Evolutionary conservation across 2,888 invertebrate genomes (phyloP), one percentile per base, ranked within the genome.

Genomic region (Pseudococcus viburni): DNA sequence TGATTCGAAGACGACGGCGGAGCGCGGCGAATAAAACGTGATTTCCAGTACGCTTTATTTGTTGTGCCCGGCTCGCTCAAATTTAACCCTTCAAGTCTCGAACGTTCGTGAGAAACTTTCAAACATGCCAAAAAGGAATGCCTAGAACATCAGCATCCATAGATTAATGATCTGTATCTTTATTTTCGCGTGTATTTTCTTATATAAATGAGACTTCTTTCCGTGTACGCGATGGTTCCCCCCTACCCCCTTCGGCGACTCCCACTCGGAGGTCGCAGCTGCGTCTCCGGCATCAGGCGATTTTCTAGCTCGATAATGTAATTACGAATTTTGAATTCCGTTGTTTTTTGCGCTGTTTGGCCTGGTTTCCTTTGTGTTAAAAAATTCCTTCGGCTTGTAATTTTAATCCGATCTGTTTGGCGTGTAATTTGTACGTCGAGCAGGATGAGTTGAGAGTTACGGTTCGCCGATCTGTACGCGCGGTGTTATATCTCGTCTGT

Each of bases 61-160:
- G 73, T 17, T 73, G 73, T 33, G 22, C 22, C 64, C 64, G 11
- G 64, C 22, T 64, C 42, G 1, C 22, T 42, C 64, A 64, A 64
- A 12, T 9, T 64, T 64, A 8, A 64, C 64, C 22, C 22, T 64
- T 73, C 73, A 39, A 33, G 17, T 73, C 42, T 42, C 73, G 73
- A 73, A 73, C 33, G 73, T 73, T 73, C 17, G 73, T 73, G 73
- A 73, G 73, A 83, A 83, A 83, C n/a, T 83, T 83, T 83, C 19
- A 83, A 83, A 83, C 80, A 83, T 83, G 80, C 80, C 80, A 83
- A 83, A 83, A 83, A 83, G 80, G 80, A 83, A 83, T 83, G 80
- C 33, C 17, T 22, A 59, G 73, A 73, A 39, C 73, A 73, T 68
- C 73, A 73, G 73, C 73, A 39, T 73, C 33, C 33, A 73, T 73